A percentile compares a stretch with the other conserved stretches of the same genome.
phyloP scores from a whole-genome alignment of 2,113 vertebrate species.

The Porphyrio hochstetteri region DNA sequence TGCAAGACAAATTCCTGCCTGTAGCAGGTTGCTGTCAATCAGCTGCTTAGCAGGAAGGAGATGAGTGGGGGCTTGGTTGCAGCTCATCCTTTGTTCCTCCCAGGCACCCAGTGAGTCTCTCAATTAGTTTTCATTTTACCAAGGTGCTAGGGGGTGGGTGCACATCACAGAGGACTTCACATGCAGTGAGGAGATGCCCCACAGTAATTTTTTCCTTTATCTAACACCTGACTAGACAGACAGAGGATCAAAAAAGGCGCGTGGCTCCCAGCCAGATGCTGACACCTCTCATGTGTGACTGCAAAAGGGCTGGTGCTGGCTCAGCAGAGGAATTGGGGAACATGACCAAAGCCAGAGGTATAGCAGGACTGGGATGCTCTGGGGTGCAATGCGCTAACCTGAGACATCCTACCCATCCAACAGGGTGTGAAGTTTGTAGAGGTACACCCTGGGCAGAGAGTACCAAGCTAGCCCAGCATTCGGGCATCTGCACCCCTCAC shows the following conservation, averaged over 20 bases:
- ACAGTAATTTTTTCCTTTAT: neutral
- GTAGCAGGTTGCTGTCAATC: neutral
- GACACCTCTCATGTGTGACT: neutral
- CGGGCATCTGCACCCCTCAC: neutral
- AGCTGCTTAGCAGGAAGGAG: neutral
- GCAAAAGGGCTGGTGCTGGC: neutral
- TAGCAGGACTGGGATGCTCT: neutral
- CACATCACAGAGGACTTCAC: neutral
- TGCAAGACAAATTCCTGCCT: neutral
- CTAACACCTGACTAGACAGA: neutral
- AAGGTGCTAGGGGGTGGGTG: neutral
- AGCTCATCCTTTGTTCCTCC: neutral
- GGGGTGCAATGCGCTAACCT: fast-evolving
- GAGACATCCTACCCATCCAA: neutral
- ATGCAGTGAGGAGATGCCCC: neutral
- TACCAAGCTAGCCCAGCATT: too few relatives aligned
- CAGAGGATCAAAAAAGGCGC: neutral
- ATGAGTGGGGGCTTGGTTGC: neutral
- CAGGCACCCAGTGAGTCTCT: neutral
- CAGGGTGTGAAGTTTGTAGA: fast-evolving
- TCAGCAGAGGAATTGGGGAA: neutral
- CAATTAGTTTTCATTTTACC: neutral
- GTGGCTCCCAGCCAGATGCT: neutral
- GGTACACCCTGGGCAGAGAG: neutral
- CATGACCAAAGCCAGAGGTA: neutral